Conservation (phyloP, 2,797 vertebrate genomes). For the Falco peregrinus region DNA sequence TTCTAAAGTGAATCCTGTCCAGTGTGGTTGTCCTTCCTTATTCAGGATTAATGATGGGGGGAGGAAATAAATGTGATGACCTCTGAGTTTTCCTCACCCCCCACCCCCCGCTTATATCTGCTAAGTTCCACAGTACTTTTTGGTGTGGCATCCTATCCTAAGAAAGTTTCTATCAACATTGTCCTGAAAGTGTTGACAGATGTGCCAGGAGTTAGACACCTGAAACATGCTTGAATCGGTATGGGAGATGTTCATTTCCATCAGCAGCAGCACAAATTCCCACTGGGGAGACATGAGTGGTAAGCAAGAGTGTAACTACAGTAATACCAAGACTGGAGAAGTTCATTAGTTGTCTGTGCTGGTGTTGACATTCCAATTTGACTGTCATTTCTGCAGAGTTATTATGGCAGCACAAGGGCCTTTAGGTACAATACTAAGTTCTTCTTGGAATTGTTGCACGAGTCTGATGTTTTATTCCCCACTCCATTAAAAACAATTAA, state of each 20-base stretch:
- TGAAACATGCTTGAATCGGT: background rate
- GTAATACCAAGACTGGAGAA: background rate
- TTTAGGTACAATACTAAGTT: background rate
- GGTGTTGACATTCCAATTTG: background rate
- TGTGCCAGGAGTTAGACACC: background rate
- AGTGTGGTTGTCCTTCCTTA: background rate
- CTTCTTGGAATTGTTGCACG: background rate
- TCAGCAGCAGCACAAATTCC: background rate
- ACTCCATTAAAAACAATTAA: background rate
- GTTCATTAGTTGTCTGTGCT: background rate
- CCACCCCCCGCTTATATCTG: too few species aligned
- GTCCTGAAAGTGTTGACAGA: background rate
- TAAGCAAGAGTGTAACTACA: background rate
- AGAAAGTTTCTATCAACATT: background rate
- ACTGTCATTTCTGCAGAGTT: background rate
- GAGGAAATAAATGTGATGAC: background rate
- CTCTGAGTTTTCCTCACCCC: background rate
- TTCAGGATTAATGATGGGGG: background rate
- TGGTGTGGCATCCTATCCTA: background rate
- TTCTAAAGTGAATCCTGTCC: background rate
- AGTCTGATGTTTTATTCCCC: background rate
- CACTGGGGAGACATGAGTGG: background rate
- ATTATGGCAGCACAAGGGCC: background rate
- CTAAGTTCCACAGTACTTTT: background rate
- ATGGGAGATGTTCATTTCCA: background rate